Evolutionary conservation across 2,797 vertebrate species (phyloP).

Genomic region (Bucorvus abyssinicus): DNA sequence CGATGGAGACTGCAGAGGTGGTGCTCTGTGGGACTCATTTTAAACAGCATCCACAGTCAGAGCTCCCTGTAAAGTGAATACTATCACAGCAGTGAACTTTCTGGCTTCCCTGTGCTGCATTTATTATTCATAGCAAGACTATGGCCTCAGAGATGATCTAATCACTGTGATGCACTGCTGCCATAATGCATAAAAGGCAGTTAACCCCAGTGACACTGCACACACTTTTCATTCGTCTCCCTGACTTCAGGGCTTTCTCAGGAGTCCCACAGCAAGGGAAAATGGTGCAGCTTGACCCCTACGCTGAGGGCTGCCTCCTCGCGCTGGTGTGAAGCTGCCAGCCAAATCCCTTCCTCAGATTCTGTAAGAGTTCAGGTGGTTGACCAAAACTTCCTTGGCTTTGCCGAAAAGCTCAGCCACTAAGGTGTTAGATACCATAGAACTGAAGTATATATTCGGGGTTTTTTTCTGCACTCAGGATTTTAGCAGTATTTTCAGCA

Average conservation of each 20-base stretch:
- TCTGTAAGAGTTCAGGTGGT: background rate
- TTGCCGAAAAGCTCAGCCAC: background rate
- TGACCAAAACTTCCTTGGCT: background rate
- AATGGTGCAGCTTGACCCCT: background rate
- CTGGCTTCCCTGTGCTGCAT: background rate
- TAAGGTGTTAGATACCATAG: background rate
- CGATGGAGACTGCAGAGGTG: background rate
- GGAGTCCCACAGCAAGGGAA: background rate
- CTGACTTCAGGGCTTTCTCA: background rate
- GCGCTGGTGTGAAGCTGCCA: background rate
- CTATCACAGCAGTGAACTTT: background rate
- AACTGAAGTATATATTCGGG: rapidly evolving
- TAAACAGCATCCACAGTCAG: background rate
- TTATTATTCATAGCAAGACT: background rate
- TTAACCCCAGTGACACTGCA: background rate
- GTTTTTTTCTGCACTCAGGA: background rate
- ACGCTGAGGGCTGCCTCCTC: rapidly evolving
- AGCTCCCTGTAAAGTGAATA: background rate
- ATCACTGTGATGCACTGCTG: background rate
- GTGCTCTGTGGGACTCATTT: background rate
- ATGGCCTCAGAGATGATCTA: background rate
- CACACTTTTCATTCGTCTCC: background rate
- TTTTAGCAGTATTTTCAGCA: background rate
- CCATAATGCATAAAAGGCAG: background rate
- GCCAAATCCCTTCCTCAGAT: background rate